A percentile compares a stretch with the other conserved stretches of the same genome.
phyloP scores from a whole-genome alignment of 2,888 invertebrate genomes.

The Lamellibrachia satsuma region DNA sequence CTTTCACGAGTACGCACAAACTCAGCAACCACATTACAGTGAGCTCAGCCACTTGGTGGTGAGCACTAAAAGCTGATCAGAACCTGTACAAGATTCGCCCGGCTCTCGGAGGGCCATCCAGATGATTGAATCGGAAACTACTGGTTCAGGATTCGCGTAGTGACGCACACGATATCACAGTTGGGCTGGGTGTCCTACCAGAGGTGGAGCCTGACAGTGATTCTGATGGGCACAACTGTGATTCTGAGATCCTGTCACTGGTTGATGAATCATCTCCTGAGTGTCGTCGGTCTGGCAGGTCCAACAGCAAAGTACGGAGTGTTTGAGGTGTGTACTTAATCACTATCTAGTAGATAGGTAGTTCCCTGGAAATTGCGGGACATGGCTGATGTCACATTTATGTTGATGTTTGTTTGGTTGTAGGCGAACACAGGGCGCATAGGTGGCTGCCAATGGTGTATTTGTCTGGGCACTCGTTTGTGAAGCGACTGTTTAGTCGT shows the following conservation, averaged over 20 bases:
- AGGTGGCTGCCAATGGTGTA: not conserved
- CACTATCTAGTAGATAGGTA: too few relatives aligned
- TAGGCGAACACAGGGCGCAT: not conserved
- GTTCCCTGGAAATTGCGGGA: too few relatives aligned
- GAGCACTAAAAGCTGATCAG: not conserved
- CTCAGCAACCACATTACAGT: not conserved
- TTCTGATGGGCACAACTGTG: too few relatives aligned
- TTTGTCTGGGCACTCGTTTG: not conserved
- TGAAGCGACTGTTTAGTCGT: not conserved
- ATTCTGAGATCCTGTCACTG: not conserved
- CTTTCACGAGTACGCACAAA: not conserved
- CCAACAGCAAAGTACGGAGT: not conserved
- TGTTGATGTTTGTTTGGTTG: too few relatives aligned
- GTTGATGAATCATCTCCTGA: not conserved
- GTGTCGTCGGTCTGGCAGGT: not conserved
- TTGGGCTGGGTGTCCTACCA: not conserved
- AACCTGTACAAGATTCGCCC: conserved; percentile 1
- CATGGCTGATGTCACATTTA: too few relatives aligned
- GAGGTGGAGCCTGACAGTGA: not conserved
- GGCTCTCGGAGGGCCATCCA: not conserved
- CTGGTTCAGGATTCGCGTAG: not conserved
- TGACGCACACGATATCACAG: not conserved
- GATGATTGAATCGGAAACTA: not conserved
- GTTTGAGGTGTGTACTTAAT: too few relatives aligned
- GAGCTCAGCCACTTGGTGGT: not conserved